Percentiles rank a stretch among this genome's conserved stretches.
These are phyloP conservation scores for Clarias laeviceps DNA, from an alignment of 2,797 vertebrate species.

Conservation along the genomic window DNA sequence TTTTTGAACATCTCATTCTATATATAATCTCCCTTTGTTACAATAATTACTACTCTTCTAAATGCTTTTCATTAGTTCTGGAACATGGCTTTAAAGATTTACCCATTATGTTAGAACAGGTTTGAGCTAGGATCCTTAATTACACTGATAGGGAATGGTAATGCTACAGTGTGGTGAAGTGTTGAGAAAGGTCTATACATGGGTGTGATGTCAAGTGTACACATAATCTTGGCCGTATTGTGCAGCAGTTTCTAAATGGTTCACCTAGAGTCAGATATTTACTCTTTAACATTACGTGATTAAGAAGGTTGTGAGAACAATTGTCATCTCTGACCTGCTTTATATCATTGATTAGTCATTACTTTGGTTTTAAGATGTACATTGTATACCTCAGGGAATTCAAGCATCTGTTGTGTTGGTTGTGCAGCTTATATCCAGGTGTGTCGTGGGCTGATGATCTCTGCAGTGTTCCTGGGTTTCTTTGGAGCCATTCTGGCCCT, in stretches of 20 bases:
- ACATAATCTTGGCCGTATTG: neutral
- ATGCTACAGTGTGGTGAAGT: no score
- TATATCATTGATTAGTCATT: neutral
- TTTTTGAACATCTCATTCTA: neutral
- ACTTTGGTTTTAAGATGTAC: neutral
- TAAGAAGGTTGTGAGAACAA: neutral
- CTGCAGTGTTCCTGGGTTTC: conserved; percentile 88
- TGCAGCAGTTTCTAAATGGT: neutral
- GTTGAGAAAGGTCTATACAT: neutral
- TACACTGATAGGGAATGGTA: neutral
- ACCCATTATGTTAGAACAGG: neutral
- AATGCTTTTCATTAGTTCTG: neutral
- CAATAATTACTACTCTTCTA: neutral
- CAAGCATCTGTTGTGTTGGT: conserved; percentile 8
- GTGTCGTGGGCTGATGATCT: conserved; percentile 93
- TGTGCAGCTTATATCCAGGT: conserved; percentile 92
- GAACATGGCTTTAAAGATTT: neutral
- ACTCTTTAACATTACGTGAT: neutral
- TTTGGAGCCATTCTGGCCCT: conserved; percentile 85
- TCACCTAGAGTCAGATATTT: neutral
- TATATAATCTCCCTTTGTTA: neutral
- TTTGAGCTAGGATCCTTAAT: neutral
- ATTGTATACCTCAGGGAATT: neutral
- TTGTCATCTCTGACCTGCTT: neutral
- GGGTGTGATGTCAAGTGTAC: neutral